These are phyloP conservation scores for Mormyrops boulengeri DNA, from an alignment of 2,797 vertebrate species.

Conservation along the genomic window DNA sequence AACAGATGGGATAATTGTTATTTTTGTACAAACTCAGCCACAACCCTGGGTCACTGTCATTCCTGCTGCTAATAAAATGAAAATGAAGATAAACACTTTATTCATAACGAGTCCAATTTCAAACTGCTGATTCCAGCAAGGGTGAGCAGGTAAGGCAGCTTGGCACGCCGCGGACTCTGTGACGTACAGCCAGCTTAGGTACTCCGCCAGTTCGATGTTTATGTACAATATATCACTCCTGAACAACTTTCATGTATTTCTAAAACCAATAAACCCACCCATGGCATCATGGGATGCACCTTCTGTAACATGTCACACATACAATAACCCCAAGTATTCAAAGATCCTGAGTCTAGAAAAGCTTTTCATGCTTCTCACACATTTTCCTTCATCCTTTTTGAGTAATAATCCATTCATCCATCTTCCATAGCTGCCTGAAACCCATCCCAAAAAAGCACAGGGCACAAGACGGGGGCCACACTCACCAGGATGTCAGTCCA, in stretches of 20 bases:
- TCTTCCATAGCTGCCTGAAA: background rate
- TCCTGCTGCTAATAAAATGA: background rate
- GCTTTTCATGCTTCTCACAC: background rate
- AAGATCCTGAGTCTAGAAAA: background rate
- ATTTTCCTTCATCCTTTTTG: background rate
- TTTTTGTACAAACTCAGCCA: background rate
- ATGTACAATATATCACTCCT: background rate
- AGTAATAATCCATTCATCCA: background rate
- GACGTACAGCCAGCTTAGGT: background rate
- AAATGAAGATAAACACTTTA: background rate
- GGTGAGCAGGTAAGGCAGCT: background rate
- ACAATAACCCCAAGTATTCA: background rate
- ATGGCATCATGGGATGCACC: background rate
- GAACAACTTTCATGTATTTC: background rate
- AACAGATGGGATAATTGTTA: background rate
- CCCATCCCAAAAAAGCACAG: background rate
- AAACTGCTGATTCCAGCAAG: background rate
- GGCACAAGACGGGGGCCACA: background rate
- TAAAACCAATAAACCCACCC: background rate
- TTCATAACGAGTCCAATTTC: background rate
- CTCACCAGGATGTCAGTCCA: background rate
- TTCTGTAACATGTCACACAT: background rate
- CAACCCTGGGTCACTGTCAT: background rate
- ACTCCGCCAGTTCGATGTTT: background rate
- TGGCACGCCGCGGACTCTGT: background rate